Evolutionary conservation across 2,888 invertebrate genomes (phyloP).

Genomic region (Noctua comes): DNA sequence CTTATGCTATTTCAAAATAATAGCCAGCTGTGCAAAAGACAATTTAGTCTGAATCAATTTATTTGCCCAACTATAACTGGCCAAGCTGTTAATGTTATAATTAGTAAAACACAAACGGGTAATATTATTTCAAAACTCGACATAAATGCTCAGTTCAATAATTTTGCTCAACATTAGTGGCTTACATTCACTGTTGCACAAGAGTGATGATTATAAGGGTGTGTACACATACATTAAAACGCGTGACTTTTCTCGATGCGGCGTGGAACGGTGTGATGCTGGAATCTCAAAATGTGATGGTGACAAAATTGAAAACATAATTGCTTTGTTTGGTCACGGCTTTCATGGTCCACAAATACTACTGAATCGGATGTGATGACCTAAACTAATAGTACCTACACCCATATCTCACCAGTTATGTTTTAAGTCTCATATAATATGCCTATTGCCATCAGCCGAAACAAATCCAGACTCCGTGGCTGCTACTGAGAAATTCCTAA

Average conservation of each 20-base stretch:
- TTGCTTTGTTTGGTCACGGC: too few species aligned
- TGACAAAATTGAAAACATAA: too few species aligned
- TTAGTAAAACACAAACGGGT: background rate
- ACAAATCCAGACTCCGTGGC: too few species aligned
- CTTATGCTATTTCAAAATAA: background rate
- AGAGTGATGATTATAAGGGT: constrained; percentile 13
- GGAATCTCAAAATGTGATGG: too few species aligned
- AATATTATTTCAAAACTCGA: constrained; percentile 22
- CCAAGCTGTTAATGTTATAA: background rate
- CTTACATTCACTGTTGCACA: constrained; percentile 32
- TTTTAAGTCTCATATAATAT: too few species aligned
- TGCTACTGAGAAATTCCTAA: too few species aligned
- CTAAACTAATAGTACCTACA: too few species aligned
- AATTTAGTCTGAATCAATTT: background rate
- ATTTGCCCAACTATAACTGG: background rate
- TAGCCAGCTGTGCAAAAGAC: background rate
- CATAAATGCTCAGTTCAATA: constrained; percentile 21
- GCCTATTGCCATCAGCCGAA: too few species aligned
- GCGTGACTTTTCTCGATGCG: background rate
- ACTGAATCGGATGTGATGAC: too few species aligned
- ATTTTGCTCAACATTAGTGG: constrained; percentile 40
- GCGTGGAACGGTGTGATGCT: too few species aligned
- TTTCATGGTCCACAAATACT: too few species aligned
- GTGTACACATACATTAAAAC: background rate
- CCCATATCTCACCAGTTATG: too few species aligned